Evolutionary conservation across 2,888 invertebrate species (phyloP), one percentile per base, ranked within the genome.

Genomic region (Strigamia maritima): DNA sequence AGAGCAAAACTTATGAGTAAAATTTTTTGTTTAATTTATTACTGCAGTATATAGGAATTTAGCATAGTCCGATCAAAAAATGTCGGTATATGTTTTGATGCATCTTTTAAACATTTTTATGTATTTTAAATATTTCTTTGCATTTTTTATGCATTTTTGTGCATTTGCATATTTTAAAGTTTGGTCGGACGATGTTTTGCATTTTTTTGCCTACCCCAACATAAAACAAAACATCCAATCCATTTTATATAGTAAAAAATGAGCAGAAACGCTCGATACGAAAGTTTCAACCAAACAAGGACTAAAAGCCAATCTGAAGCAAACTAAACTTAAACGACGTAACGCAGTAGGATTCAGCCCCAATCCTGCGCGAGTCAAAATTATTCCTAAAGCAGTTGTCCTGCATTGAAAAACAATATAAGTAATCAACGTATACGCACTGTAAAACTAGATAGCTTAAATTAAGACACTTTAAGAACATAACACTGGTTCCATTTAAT

Each of bases 261-360:
- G 90, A 0, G 92, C 89, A 83, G 91, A 87, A 2, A 94, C 86
- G 1, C 92, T 91, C 79, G 92, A 90, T 2, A 92, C 88, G 1
- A 88, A 85, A 14, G 92, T 91, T 87, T 98, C 98, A 76, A 92
- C 89, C 2, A 90, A 85, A 92, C 97, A 97, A 0, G 98, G 98
- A 76, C 93, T 87, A 79, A 97, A 88, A 31, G 95, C 95, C 78
- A 97, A 87, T 84, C 95, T 92, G 75, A 96, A 89, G 7, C 92
- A 89, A 65, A 83, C 81, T 24, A 80, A 75, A 86, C 92, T 94
- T 82, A 95, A 90, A 83, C 92, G 91, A 85, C 91, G 92, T 86
- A 98, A 89, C 1, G 95, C 95, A 77, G 89, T 88, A 1, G 96
- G 94, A 85, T 98, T 97, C 85, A 98, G 89, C 85, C 97, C 97